Conservation (phyloP, 1,140 invertebrate genomes). For the Chrysomallon squamiferum region DNA sequence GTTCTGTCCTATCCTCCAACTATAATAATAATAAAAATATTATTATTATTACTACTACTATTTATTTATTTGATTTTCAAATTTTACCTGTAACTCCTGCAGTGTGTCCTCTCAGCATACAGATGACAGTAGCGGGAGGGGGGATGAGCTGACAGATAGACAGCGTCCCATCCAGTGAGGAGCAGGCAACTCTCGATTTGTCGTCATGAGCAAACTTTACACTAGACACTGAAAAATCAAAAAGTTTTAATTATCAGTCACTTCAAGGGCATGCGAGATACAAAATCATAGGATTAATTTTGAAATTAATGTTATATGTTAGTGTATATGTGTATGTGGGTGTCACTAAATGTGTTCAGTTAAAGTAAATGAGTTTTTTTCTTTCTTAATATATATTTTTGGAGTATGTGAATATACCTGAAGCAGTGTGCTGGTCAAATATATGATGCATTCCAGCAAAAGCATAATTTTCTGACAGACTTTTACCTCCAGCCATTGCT, state of each 20-base stretch:
- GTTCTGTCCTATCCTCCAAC: no score
- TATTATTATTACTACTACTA: no score
- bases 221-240: conserved; percentile 71
- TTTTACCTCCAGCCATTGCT: conserved; percentile 68
- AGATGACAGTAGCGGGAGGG: conserved; percentile 73
- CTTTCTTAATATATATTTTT: no score
- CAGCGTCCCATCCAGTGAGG: conserved; percentile 79
- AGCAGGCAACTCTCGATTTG: conserved; percentile 79
- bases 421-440: conserved; percentile 79
- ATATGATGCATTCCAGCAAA: conserved; percentile 87
- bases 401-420: conserved; percentile 65
- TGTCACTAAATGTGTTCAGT: no score
- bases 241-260: background rate
- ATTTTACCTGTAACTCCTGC: conserved; percentile 77
- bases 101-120: conserved; percentile 77
- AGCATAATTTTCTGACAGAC: conserved; percentile 82
- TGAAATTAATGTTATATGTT: no score
- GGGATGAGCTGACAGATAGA: conserved; percentile 82
- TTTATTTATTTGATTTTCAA: no score
- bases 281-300: no score
- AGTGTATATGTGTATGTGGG: no score
- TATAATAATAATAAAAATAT: no score
- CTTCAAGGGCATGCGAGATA: no score
- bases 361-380: no score
- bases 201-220: conserved; percentile 91